A percentile compares a stretch with the other conserved stretches of the same genome.
Conservation (phyloP, 2,797 vertebrate species). For the Luscinia luscinia region DNA sequence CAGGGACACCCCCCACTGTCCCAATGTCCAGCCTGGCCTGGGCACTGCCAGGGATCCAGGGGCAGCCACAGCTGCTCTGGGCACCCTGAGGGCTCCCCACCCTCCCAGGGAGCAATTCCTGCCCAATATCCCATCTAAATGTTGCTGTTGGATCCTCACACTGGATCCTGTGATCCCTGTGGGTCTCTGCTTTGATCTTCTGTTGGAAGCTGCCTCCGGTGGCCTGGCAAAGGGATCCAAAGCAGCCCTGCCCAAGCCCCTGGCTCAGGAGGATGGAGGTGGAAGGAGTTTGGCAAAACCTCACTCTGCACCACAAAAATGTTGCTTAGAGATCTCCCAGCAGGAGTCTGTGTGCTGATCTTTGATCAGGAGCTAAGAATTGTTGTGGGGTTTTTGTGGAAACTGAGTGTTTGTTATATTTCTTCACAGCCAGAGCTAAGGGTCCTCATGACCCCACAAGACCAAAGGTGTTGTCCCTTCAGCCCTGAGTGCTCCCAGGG, state of each 20-base stretch:
- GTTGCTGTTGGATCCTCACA: background rate
- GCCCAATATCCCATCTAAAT: background rate
- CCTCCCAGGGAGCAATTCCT: background rate
- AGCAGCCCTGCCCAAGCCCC: background rate
- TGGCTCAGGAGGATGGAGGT: background rate
- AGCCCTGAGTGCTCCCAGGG: background rate
- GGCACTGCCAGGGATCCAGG: background rate
- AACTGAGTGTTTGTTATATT: background rate
- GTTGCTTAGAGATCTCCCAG: background rate
- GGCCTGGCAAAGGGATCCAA: background rate
- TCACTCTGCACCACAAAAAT: constrained; percentile 5
- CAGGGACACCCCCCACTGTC: background rate
- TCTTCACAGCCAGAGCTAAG: background rate
- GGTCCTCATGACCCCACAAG: background rate
- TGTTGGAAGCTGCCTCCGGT: background rate
- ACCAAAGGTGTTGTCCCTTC: background rate
- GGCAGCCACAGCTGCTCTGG: background rate
- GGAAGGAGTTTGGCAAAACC: background rate
- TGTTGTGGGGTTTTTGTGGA: background rate
- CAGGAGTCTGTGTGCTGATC: background rate
- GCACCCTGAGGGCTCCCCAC: background rate
- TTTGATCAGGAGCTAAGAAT: background rate
- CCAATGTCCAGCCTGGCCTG: background rate
- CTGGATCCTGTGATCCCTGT: background rate
- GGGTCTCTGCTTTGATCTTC: background rate